Evolutionary conservation across 2,113 vertebrate genomes (phyloP).

Genomic region (Jaculus jaculus): DNA sequence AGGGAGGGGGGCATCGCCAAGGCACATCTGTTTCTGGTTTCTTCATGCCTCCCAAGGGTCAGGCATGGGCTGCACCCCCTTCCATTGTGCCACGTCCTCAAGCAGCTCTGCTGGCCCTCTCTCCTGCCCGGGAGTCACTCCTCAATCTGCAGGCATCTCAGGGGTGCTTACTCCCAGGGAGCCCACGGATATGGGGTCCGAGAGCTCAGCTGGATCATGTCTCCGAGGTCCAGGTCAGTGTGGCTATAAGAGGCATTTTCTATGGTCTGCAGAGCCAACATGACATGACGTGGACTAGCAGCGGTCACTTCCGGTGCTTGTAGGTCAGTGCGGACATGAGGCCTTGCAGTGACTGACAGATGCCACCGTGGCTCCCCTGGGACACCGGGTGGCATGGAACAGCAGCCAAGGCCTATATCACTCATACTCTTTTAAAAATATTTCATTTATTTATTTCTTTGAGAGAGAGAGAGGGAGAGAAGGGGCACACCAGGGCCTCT

Average conservation of each 20-base stretch:
- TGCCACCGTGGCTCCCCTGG: background rate
- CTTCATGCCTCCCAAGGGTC: background rate
- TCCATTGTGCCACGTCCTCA: rapidly evolving
- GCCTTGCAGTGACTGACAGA: background rate
- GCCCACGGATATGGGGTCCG: rapidly evolving
- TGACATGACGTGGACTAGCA: background rate
- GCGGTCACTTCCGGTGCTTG: background rate
- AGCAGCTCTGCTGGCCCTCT: rapidly evolving
- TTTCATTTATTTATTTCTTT: no score
- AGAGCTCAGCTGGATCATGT: rapidly evolving
- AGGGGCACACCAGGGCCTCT: no score
- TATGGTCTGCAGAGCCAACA: background rate
- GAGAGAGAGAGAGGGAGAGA: no score
- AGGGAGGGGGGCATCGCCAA: background rate
- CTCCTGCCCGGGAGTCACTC: background rate
- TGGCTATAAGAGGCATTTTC: background rate
- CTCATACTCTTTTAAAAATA: no score
- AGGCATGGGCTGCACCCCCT: background rate
- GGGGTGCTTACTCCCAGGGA: rapidly evolving
- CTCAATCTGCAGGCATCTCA: no score
- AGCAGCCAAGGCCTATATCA: background rate
- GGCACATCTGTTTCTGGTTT: background rate
- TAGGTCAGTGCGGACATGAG: background rate
- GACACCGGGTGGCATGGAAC: background rate
- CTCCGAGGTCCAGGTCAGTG: background rate